phyloP scores from a whole-genome alignment of 2,113 vertebrate species.

The Callorhinus ursinus region DNA sequence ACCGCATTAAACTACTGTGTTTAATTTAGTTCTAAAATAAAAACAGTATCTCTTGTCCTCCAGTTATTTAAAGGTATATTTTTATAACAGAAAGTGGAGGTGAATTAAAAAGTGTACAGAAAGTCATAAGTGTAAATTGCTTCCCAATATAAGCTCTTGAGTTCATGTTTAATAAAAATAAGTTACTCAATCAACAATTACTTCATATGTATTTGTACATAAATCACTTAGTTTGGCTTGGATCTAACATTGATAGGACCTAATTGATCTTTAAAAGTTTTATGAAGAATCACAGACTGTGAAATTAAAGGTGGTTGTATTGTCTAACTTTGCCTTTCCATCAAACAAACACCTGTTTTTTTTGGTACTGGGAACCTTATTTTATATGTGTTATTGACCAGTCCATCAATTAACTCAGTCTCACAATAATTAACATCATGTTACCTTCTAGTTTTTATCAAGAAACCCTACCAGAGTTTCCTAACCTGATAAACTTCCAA shows the following conservation, averaged over 20 bases:
- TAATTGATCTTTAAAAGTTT: slow-evolving; percentile 88
- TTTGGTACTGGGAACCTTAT: slow-evolving; percentile 32
- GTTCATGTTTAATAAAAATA: slow-evolving; percentile 78
- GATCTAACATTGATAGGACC: slow-evolving; percentile 83
- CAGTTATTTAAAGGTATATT: slow-evolving; percentile 49
- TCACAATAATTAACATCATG: slow-evolving; percentile 63
- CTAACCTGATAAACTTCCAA: slow-evolving; percentile 29
- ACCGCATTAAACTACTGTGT: slow-evolving; percentile 37
- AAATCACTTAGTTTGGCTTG: slow-evolving; percentile 86
- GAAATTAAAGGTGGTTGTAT: slow-evolving; percentile 85
- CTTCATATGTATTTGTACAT: slow-evolving; percentile 79
- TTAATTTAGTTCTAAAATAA: slow-evolving; percentile 65
- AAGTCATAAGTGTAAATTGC: slow-evolving; percentile 65
- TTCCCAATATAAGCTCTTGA: slow-evolving; percentile 73
- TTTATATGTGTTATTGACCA: slow-evolving; percentile 69
- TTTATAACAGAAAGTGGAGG: slow-evolving; percentile 57
- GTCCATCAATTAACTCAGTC: slow-evolving; percentile 62
- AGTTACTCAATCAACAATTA: slow-evolving; percentile 75
- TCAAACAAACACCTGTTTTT: slow-evolving; percentile 79
- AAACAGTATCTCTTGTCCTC: slow-evolving; percentile 38
- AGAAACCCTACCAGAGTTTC: slow-evolving; percentile 53
- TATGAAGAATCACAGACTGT: slow-evolving; percentile 86
- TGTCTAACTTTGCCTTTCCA: slow-evolving; percentile 84
- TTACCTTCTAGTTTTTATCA: slow-evolving; percentile 57
- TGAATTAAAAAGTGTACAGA: slow-evolving; percentile 68